Evolutionary conservation across 2,797 vertebrate genomes (phyloP), one percentile per base, ranked within the genome.

Genomic region (Jordanella pulchra): DNA sequence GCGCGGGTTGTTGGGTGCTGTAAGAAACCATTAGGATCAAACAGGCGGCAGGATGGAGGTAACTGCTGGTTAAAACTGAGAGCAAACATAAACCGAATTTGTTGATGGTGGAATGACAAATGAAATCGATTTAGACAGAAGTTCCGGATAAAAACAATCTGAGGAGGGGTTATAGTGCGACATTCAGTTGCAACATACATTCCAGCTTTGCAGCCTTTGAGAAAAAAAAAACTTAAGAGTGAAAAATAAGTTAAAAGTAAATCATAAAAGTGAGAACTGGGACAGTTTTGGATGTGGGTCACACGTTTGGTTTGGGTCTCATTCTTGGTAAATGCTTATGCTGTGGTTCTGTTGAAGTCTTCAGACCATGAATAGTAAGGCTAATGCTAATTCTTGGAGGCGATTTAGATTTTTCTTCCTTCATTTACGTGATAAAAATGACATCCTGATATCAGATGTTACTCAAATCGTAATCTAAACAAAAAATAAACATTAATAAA

Each of bases 11-110:
- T 80, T 89, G 77, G 76, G 71, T 61, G 65, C 80, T 84, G 83
- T 82, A 80, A 77, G 75, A 78, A 88, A 86, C 76, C 84, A 87
- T 90, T 89, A 84, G 84, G 80, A 81, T 91, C 82, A 89, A 84
- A 85, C 55, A 42, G 58, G 39, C 3, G 25, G 65, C 42, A 35
- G 48, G 74, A 55, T 61, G 76, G 71, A 78, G 72, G 82, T 67
- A 72, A 69, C 72, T 51, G 65, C 65, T 79, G 65, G 58, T 69
- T 76, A 68, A 77, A 69, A 60, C 65, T 70, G 55, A 47, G 35
- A 32, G 27, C 3, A 47, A 28, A 27, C 27, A 11, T 13, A 42
- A 42, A 25, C n/a, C 13, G n/a, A 28, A 58, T 44, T 17, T 47
- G 0, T 64, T 55, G 13, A 61, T 42, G 63, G 63, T 11, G 45